These are phyloP conservation scores for Drosophila anceps DNA, from an alignment of 2,888 invertebrate genomes.

Conservation along the genomic window DNA sequence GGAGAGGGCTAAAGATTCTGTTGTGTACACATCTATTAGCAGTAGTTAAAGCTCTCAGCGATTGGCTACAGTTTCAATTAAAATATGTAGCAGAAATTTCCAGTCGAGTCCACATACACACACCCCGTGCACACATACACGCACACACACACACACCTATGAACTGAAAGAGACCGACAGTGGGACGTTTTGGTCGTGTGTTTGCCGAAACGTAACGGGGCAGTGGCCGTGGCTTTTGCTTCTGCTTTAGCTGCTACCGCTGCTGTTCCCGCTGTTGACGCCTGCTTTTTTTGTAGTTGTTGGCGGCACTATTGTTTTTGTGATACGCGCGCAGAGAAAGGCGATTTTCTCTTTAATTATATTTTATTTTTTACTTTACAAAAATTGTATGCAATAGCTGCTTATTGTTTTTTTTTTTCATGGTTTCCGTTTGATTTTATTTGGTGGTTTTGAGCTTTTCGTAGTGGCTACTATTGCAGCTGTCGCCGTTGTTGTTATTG, in stretches of 20 bases:
- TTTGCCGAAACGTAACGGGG: conserved; percentile 78
- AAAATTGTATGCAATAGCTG: conserved; percentile 62
- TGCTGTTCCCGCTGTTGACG: conserved; percentile 61
- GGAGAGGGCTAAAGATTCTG: conserved; percentile 9
- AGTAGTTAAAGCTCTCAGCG: conserved; percentile 30
- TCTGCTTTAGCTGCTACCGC: conserved; percentile 36
- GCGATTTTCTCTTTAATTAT: conserved; percentile 79
- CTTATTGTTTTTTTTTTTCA: conserved; percentile 39
- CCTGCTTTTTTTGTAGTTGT: conserved; percentile 49
- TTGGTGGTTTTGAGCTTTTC: conserved; percentile 36
- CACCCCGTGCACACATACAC: conserved; percentile 25
- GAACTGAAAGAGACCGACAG: conserved; percentile 38
- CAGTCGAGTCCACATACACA: conserved; percentile 65
- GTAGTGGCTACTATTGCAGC: conserved; percentile 4
- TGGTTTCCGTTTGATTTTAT: conserved; percentile 71
- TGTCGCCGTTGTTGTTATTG: conserved; percentile 22
- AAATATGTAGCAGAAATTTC: conserved; percentile 73
- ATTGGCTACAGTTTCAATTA: conserved; percentile 66
- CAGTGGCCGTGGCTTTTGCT: conserved; percentile 73
- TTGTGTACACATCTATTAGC: conserved; percentile 1
- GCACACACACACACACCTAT: conserved; percentile 21
- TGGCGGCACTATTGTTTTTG: conserved; percentile 75
- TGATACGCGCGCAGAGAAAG: conserved; percentile 72
- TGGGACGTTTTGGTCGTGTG: conserved; percentile 61
- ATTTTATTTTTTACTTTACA: conserved; percentile 73